phyloP scores from a whole-genome alignment of 2,113 vertebrate species.

The Mixornis gularis region DNA sequence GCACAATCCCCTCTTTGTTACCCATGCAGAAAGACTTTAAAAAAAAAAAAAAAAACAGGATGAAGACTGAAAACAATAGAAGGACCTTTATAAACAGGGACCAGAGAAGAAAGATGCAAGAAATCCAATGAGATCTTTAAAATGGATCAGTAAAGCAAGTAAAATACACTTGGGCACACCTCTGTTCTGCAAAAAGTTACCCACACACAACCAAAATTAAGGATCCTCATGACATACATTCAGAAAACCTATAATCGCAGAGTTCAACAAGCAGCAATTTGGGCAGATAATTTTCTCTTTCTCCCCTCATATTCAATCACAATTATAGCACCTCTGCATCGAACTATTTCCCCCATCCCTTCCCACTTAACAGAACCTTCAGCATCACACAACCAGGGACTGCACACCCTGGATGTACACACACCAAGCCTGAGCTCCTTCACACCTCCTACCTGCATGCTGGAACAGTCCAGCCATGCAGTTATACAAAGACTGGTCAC shows the following conservation, averaged over 20 bases:
- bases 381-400: fast-evolving
- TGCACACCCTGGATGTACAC: background rate
- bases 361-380: background rate
- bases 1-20: conserved; percentile 54
- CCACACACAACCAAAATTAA: background rate
- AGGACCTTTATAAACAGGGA: conserved; percentile 31
- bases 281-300: background rate
- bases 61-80: conserved; percentile 50
- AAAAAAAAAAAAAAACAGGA: conserved; percentile 14
- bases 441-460: background rate
- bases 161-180: background rate
- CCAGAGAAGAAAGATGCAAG: background rate
- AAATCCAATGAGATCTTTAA: background rate
- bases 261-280: background rate
- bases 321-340: background rate
- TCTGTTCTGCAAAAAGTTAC: background rate
- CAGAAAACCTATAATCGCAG: background rate
- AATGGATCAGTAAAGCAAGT: background rate
- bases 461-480: background rate
- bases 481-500: background rate
- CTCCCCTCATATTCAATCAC: background rate
- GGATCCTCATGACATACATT: background rate
- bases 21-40: conserved; percentile 21
- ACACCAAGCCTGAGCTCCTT: background rate
- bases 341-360: background rate